phyloP scores from a whole-genome alignment of 2,113 vertebrate genomes.

The Thymallus thymallus region DNA sequence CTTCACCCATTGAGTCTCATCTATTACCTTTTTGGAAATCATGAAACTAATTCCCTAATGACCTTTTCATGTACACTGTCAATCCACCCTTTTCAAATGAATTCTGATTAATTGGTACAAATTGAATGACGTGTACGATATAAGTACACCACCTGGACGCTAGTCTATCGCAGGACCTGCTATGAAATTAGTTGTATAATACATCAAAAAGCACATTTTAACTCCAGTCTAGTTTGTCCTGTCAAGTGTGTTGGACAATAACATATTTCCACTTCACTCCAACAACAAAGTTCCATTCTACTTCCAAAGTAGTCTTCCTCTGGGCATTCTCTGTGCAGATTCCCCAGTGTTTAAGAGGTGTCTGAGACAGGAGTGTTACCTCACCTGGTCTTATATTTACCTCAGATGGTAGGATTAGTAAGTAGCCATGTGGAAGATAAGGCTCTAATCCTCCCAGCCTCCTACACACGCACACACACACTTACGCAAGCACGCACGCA shows the following conservation, averaged over 20 bases:
- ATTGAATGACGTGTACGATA: background rate
- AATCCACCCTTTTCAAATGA: background rate
- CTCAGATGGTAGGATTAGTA: constrained; percentile 73
- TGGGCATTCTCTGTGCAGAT: constrained; percentile 42
- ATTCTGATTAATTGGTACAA: background rate
- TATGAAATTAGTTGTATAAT: background rate
- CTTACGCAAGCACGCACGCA: no score
- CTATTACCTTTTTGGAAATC: background rate
- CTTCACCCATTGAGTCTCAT: background rate
- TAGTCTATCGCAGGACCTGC: background rate
- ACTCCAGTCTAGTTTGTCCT: background rate
- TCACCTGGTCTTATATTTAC: constrained; percentile 71
- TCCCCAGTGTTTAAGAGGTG: constrained; percentile 51
- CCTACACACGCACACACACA: constrained; percentile 47
- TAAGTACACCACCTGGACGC: no score
- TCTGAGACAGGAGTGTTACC: constrained; percentile 60
- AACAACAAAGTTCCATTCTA: constrained; percentile 7
- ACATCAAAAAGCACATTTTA: background rate
- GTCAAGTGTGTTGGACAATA: background rate
- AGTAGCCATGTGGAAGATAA: constrained; percentile 63
- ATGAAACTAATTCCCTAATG: background rate
- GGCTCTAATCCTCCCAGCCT: constrained; percentile 59
- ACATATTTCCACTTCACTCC: background rate
- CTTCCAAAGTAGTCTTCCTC: constrained; percentile 16
- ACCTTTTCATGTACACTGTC: background rate